Percentiles rank a stretch among this genome's conserved stretches.
These are phyloP conservation scores for Ornithorhynchus anatinus DNA, from an alignment of 2,113 vertebrate species.

Conservation along the genomic window DNA sequence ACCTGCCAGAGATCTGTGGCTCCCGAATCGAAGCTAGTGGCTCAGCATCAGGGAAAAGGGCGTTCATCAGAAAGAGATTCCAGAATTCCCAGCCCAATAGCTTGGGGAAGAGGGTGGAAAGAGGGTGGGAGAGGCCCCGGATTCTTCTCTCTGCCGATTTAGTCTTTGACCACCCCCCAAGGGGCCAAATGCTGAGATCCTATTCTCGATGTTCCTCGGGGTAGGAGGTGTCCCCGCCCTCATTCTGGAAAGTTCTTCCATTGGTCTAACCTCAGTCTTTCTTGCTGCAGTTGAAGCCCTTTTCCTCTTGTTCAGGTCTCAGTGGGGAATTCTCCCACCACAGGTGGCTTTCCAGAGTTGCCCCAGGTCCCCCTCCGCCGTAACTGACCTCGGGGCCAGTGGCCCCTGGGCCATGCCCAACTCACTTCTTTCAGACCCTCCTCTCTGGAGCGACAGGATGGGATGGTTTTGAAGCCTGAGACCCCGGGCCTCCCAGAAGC, in stretches of 20 bases:
- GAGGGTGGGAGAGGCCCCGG: background rate
- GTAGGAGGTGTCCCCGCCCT: background rate
- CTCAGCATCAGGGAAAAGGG: background rate
- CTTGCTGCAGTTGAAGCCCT: background rate
- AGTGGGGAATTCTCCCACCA: too few species aligned
- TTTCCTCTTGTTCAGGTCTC: background rate
- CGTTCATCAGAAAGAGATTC: fast-evolving
- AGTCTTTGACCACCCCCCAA: too few species aligned
- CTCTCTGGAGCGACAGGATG: fast-evolving
- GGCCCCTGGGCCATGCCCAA: too few species aligned
- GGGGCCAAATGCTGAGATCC: fast-evolving
- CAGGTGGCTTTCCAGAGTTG: too few species aligned
- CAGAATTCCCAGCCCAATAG: background rate
- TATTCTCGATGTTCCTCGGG: background rate
- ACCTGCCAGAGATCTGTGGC: background rate
- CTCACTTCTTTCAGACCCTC: too few species aligned
- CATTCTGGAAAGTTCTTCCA: background rate
- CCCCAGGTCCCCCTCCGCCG: too few species aligned
- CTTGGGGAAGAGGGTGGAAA: fast-evolving
- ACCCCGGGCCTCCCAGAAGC: too few species aligned
- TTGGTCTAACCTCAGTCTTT: background rate
- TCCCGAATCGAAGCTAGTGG: background rate
- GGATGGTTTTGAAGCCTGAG: too few species aligned
- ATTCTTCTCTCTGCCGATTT: background rate
- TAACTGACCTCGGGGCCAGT: background rate